Percentiles rank a stretch among this genome's conserved stretches.
Evolutionary conservation across 1,140 invertebrate species (phyloP).

Genomic region (Meloidogyne hapla): DNA sequence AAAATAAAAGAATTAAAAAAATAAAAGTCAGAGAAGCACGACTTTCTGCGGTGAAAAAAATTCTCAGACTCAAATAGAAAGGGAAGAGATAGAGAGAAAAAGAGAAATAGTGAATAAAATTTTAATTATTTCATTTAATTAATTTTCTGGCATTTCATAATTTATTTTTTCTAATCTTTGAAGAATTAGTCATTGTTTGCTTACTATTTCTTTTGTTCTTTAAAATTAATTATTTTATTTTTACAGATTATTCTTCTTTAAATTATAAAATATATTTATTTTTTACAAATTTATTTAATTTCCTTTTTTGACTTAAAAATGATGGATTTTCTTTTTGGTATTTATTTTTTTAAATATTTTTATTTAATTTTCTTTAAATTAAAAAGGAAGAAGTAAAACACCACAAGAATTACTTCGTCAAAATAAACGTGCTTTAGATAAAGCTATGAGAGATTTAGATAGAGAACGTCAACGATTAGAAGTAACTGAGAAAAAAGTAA

Average conservation of each 20-base stretch:
- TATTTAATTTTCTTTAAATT: not conserved
- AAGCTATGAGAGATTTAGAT: constrained; percentile 81
- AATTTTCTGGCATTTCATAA: no score
- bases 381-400: constrained; percentile 83
- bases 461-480: constrained; percentile 92
- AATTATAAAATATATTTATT: not conserved
- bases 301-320: not conserved
- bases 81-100: no score
- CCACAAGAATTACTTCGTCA: constrained; percentile 96
- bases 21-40: no score
- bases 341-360: not conserved
- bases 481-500: constrained; percentile 97
- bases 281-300: constrained; percentile 1
- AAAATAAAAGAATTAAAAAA: no score
- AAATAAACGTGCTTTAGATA: constrained; percentile 96
- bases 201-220: not conserved
- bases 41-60: no score
- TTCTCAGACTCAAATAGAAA: no score
- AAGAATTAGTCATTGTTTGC: no score
- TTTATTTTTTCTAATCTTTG: no score
- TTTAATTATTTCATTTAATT: no score
- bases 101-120: no score
- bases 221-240: not conserved
- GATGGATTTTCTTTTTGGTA: constrained; percentile 30
- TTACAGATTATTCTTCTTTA: not conserved